Conservation (phyloP, 2,113 vertebrate species). For the human (Homo sapiens) region GRCh38 chr3:135798501-135799000, state of each 20-base stretch:
- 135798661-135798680: neutral
- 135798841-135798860: neutral
- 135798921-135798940: neutral
- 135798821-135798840: neutral
- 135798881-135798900: neutral
- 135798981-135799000: neutral
- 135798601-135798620: neutral
- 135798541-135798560: neutral
- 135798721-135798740: neutral
- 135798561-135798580: neutral
- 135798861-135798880: neutral
- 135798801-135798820: neutral
- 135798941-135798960: neutral
- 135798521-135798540: neutral
- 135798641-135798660: conserved; percentile 42
- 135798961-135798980: neutral
- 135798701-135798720: neutral
- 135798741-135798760: neutral
- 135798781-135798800: neutral
- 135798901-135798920: neutral
- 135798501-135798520: neutral
- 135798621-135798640: conserved; percentile 26
- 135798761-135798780: neutral
- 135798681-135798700: conserved; percentile 17
- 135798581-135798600: neutral